These are phyloP conservation scores for Argyrosomus japonicus DNA, from an alignment of 2,113 vertebrate species.

Conservation along the genomic window DNA sequence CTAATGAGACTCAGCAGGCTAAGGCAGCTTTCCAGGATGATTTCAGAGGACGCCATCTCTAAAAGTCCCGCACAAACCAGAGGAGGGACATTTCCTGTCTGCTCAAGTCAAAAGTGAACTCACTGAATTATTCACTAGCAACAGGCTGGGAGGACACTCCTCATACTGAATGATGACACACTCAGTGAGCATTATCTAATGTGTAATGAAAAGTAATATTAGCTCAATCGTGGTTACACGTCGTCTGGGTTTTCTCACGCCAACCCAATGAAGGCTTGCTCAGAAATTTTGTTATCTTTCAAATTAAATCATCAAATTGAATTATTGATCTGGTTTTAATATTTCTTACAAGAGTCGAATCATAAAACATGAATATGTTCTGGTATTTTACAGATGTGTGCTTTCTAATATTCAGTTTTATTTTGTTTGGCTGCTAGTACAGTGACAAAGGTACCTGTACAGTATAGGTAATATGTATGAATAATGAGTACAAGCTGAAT, in stretches of 20 bases:
- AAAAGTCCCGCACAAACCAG: neutral
- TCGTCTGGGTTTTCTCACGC: neutral
- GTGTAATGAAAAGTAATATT: slow-evolving; percentile 10
- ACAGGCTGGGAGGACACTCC: neutral
- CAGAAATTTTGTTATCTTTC: neutral
- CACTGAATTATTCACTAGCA: neutral
- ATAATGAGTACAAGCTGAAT: too few species aligned
- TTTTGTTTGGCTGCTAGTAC: neutral
- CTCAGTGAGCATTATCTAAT: neutral
- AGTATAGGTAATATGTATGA: neutral
- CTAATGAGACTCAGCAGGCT: slow-evolving; percentile 59
- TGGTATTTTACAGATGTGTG: neutral
- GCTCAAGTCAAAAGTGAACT: slow-evolving; percentile 6
- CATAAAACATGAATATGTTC: neutral
- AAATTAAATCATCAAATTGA: too few species aligned
- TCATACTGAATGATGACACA: neutral
- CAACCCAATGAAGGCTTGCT: too few species aligned
- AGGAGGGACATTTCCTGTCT: neutral
- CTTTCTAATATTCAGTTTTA: neutral
- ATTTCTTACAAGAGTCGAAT: neutral
- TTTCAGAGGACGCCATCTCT: neutral
- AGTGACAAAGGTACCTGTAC: neutral
- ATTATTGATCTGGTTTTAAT: neutral
- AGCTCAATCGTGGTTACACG: neutral
- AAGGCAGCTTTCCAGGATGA: slow-evolving; percentile 30